Base-by-base conservation (phyloP, 2,888 invertebrate species). In the Liodrosophila aerea region DNA sequence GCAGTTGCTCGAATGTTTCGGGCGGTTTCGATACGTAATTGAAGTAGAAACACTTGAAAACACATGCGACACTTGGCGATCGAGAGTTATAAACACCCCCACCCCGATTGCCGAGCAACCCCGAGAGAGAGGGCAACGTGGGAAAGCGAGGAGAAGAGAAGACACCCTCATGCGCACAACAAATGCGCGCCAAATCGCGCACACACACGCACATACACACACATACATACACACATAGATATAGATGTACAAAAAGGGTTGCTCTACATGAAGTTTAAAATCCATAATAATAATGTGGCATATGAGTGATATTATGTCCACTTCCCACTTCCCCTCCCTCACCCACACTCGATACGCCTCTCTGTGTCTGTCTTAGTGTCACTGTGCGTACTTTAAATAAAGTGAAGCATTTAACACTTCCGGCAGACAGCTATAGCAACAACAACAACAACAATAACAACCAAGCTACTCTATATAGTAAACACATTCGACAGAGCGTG, bases 351-450 rank as follows among this genome's bases (percentile, higher is more conserved):
- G 7, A 22, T 7, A 11, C 7, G 29, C 7, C 29, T 7, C 13
- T 8, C 33, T 29, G 36, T 29, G 34, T 18, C 34, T 29, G 31
- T 44, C 49, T 16, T 22, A 54, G 41, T 69, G 37, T 63, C 36
- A 44, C 30, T 61, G 43, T 61, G 66, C 69, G 70, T 78, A 82
- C 76, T 85, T 82, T 66, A 76, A 81, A 85, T 82, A 78, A 85
- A 85, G 80, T 78, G 73, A 81, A 85, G 85, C 80, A 78, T 85
- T 81, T 81, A 81, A 81, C 85, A 85, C 85, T 82, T 81, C 81
- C 85, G 85, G 85, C 76, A 69, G 64, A 66, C 62, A 61, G 43
- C 58, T 63, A 64, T 58, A 71, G 63, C 40, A 74, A 53, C 58
- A 65, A 41, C 64, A 67, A 44, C 37, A 49, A 53, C 57, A 64